Conservation (phyloP, 2,888 invertebrate genomes). For the Hypsopygia costalis region DNA sequence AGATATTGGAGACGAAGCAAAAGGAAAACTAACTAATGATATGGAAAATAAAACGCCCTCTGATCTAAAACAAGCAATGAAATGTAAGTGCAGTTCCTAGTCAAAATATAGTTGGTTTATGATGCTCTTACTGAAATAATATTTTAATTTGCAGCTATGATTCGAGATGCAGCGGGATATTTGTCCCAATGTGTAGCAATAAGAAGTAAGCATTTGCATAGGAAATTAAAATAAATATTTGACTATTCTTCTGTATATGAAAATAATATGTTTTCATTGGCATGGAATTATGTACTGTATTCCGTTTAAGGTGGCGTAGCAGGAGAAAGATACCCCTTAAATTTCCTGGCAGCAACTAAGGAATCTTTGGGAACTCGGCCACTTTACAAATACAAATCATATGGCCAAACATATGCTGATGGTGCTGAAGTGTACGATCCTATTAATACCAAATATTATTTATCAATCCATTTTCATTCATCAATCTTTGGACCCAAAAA, state of each 20-base stretch:
- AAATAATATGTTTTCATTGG: background rate
- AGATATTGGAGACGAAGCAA: slow-evolving; percentile 53
- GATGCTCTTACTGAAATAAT: background rate
- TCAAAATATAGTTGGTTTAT: no score
- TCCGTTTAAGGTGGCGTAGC: slow-evolving; percentile 42
- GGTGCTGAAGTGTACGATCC: slow-evolving; percentile 47
- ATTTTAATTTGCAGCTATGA: slow-evolving; percentile 34
- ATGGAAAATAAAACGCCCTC: slow-evolving; percentile 36
- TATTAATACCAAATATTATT: background rate
- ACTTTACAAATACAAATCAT: slow-evolving; percentile 47
- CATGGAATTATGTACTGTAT: no score
- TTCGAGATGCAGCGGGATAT: slow-evolving; percentile 44
- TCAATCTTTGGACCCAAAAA: no score
- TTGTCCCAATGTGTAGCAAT: slow-evolving; percentile 52
- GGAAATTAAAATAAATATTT: no score
- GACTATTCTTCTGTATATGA: no score
- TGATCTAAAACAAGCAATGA: slow-evolving; percentile 39
- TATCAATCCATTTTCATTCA: no score
- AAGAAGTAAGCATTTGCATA: slow-evolving; percentile 50
- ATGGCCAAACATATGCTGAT: slow-evolving; percentile 45
- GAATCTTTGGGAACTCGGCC: slow-evolving; percentile 40
- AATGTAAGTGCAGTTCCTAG: slow-evolving; percentile 43
- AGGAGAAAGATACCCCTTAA: slow-evolving; percentile 46
- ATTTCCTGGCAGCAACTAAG: slow-evolving; percentile 41
- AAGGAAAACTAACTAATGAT: slow-evolving; percentile 34